Base-by-base conservation (phyloP, 1,140 invertebrate species). In the Armadillidium nasatum region DNA sequence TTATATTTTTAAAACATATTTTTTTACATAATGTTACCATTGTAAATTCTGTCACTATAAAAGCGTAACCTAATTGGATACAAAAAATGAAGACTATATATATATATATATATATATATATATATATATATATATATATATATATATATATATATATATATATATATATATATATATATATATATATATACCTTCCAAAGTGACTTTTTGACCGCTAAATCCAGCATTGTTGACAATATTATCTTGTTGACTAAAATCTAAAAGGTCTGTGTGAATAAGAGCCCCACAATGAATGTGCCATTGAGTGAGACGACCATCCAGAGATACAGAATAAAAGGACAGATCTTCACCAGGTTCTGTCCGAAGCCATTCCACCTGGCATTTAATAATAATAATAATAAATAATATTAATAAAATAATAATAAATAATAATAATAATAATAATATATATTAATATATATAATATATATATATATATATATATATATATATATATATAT, bases 271-370 rank as follows among this genome's bases (percentile, higher is more conserved):
- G 1, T 44, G n/a, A 15, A 22, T 22, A 11, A 77, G 76, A 11
- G 44, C 54, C 43, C n/a, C 19, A 15, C 45, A 44, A 15, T 44
- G 44, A 22, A 77, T 22, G 23, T 67, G 19, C 76, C 76, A 77
- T 67, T 74, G 72, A 6, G 67, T 75, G 19, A 77, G 70, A 0
- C 71, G 71, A 0, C 74, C 76, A 33, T 77, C 76, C 72, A 69
- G 6, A 11, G 76, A 77, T 11, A 23, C 72, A 11, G 76, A 77
- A 21, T 46, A 60, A 50, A 77, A 76, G n/a, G 44, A 71, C 10
- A 71, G 43, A 44, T 22, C 71, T 19, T 60, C 76, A 33, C 46
- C 44, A 15, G 19, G 60, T 13, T n/a, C 45, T 21, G 71, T 60
- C 10, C 33, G 70, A 22, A 44, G 19, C 76, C 76, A 77, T 11